phyloP scores from a whole-genome alignment of 2,888 invertebrate genomes.

The Cephus sareptanus region DNA sequence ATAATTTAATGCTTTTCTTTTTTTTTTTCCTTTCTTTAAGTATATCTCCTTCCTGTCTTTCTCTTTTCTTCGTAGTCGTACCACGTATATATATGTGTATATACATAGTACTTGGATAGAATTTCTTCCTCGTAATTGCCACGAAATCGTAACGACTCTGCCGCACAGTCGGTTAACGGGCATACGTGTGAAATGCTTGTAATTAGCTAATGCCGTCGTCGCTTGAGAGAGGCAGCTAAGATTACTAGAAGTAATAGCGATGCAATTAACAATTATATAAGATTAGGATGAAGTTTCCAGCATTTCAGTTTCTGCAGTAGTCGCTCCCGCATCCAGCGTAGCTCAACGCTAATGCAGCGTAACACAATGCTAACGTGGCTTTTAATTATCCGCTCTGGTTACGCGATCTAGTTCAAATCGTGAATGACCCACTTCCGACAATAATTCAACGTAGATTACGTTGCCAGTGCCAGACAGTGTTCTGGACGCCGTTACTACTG shows the following conservation, averaged over 20 bases:
- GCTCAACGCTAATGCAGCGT: constrained; percentile 17
- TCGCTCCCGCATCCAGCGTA: neutral
- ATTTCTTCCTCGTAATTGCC: neutral
- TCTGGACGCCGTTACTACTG: neutral
- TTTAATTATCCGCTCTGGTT: constrained; percentile 43
- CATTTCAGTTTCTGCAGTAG: neutral
- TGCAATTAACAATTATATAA: constrained; percentile 23
- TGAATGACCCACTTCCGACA: constrained; percentile 4
- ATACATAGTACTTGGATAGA: neutral
- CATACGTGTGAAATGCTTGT: constrained; percentile 11
- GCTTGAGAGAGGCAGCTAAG: constrained; percentile 12
- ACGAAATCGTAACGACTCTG: neutral
- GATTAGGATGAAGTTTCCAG: constrained; percentile 22
- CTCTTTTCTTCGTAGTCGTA: neutral
- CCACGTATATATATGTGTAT: neutral
- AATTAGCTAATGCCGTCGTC: constrained; percentile 17
- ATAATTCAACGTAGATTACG: neutral
- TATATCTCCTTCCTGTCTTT: neutral
- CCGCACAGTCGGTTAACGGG: neutral
- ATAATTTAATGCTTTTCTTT: neutral
- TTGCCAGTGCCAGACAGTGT: neutral
- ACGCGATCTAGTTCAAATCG: constrained; percentile 12
- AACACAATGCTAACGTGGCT: constrained; percentile 35
- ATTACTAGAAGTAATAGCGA: constrained; percentile 19
- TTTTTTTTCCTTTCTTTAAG: neutral